Base-by-base conservation (phyloP, 2,888 invertebrate genomes). In the Ptychoptera contaminata region DNA sequence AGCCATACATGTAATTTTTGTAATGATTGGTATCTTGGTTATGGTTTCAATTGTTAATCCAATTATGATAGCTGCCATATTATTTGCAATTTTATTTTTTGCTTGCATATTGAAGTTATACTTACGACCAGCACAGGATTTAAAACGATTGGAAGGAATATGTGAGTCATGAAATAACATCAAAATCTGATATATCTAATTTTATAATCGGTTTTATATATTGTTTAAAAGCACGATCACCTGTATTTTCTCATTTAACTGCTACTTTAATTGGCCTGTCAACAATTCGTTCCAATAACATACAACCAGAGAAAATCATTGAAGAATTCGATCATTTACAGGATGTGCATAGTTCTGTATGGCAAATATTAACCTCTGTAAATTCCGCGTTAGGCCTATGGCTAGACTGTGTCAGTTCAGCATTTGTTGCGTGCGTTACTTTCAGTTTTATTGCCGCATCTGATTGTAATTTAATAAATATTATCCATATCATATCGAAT, bases 221-320 rank as follows among this genome's bases (percentile, higher is more conserved):
- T n/a, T n/a, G n/a, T n/a, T n/a, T n/a, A n/a, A n/a, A n/a, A 58
- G 85, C 81, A 46, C 74, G 85, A 49, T 90, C 91, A 64, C 93
- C 94, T 0, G 84, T 94, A 0, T 92, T 91, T 61, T 85, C 90
- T 0, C 90, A 93, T 59, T 75, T 93, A 51, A 81, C 83, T n/a
- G 82, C 90, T 1, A 80, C 88, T 0, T 67, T 94, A 8, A 76
- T 82, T 48, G 94, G 94, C 2, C 72, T 94, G 30, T 77, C 83
- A 34, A 90, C 90, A 0, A 90, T 96, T 48, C 72, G 94, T 47
- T 82, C 91, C 1, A 77, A 81, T 2, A 72, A 74, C 16, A 79
- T 82, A 2, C 74, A 83, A 58, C 16, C 16, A 23, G 69, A 76
- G 49, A 70, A 81, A 54, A 76, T 93, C 42, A 73, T 76, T 39